Conservation (phyloP, 1,140 invertebrate genomes). For the Protaetia brevitarsis region DNA sequence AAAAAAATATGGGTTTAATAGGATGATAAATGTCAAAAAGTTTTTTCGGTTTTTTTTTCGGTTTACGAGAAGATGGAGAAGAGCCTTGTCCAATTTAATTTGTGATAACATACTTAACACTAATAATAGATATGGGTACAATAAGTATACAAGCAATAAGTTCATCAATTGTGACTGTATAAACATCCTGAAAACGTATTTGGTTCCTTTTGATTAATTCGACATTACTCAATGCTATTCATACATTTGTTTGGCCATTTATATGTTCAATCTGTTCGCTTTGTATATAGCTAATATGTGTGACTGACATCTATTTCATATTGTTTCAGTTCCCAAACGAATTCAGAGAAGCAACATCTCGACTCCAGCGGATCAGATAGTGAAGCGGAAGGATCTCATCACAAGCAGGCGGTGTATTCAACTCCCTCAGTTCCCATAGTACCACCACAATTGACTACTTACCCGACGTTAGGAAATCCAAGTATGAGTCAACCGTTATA, state of each 20-base stretch:
- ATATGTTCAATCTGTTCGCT: not conserved
- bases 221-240: too few relatives aligned
- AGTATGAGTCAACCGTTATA: conserved; percentile 44
- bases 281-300: not conserved
- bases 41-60: too few relatives aligned
- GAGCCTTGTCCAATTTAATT: too few relatives aligned
- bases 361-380: conserved; percentile 48
- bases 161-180: too few relatives aligned
- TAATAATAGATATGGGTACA: too few relatives aligned
- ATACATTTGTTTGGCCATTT: not conserved
- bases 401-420: conserved; percentile 36
- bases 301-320: conserved; percentile 24
- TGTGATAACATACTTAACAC: too few relatives aligned
- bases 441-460: conserved; percentile 39
- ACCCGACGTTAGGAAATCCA: conserved; percentile 36
- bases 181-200: too few relatives aligned
- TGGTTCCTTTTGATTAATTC: not conserved
- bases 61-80: too few relatives aligned
- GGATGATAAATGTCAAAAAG: too few relatives aligned
- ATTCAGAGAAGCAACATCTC: conserved; percentile 44
- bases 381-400: conserved; percentile 39
- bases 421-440: conserved; percentile 32
- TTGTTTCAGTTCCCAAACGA: conserved; percentile 42
- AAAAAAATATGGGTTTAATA: too few relatives aligned
- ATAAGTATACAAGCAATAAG: too few relatives aligned